A percentile compares a stretch with the other conserved stretches of the same genome.
Conservation (phyloP, 2,113 vertebrate genomes). For the Pogonocichla stellata region DNA sequence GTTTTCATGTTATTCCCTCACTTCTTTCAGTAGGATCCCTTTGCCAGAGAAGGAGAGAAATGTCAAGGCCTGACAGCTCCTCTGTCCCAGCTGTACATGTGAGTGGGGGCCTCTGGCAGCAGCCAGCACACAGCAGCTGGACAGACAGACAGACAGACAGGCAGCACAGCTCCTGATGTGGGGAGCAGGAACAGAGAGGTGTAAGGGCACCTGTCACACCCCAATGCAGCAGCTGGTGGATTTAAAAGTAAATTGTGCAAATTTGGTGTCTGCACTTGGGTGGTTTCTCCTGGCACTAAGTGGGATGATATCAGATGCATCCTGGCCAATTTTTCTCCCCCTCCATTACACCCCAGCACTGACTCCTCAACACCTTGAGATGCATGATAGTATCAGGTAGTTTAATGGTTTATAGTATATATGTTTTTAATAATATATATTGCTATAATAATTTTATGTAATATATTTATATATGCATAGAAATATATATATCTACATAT, state of each 20-base stretch:
- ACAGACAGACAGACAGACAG: not conserved
- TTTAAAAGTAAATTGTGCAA: not conserved
- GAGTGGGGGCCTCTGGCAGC: not conserved
- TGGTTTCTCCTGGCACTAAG: not conserved
- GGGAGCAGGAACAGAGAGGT: not conserved
- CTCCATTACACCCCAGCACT: not conserved
- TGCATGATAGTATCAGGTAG: not conserved
- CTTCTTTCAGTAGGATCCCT: not conserved
- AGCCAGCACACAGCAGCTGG: accelerated
- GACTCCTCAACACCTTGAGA: not conserved
- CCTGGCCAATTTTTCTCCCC: not conserved
- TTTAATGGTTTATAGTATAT: not conserved
- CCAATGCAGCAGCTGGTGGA: accelerated
- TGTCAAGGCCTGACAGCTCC: not conserved
- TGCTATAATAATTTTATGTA: not conserved
- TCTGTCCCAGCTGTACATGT: accelerated
- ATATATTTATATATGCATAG: not conserved
- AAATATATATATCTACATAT: not conserved
- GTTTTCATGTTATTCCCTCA: not conserved
- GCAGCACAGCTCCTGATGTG: not conserved
- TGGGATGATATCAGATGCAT: accelerated
- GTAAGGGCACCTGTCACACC: not conserved
- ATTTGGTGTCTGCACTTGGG: not conserved
- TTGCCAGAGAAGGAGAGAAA: not conserved
- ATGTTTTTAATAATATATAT: not conserved